These are phyloP conservation scores for Nicator chloris DNA, from an alignment of 2,113 vertebrate genomes.

Conservation along the genomic window DNA sequence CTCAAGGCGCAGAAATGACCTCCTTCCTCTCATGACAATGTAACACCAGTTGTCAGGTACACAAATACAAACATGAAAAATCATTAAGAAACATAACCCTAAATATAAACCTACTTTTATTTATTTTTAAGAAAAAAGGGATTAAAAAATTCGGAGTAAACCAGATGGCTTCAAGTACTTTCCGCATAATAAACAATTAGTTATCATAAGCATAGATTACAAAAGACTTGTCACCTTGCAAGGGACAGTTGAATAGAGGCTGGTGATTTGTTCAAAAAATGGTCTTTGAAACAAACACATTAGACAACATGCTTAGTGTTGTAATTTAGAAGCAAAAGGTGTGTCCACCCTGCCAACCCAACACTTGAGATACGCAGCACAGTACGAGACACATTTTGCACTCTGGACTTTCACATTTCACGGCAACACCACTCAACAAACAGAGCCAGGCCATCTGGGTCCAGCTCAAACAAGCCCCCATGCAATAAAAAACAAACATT, in stretches of 20 bases:
- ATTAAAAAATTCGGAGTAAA: slow-evolving; percentile 28
- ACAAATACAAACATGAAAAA: slow-evolving; percentile 46
- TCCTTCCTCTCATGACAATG: background rate
- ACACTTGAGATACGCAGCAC: background rate
- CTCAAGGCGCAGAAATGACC: background rate
- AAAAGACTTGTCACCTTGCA: slow-evolving; percentile 21
- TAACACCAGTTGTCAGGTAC: background rate
- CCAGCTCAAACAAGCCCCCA: background rate
- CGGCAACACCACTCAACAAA: fast-evolving
- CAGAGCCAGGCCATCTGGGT: background rate
- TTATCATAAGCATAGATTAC: background rate
- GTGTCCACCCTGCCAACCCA: background rate
- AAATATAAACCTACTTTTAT: slow-evolving; percentile 51
- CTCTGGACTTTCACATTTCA: background rate
- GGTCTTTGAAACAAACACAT: background rate
- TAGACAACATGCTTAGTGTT: background rate
- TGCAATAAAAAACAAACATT: background rate
- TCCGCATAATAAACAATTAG: background rate
- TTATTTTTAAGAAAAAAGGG: slow-evolving; percentile 2
- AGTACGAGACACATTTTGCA: background rate
- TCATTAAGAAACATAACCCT: slow-evolving; percentile 39
- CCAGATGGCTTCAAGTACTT: slow-evolving; percentile 52
- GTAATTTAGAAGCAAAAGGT: background rate
- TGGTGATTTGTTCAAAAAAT: background rate
- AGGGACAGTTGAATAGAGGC: slow-evolving; percentile 4